Evolutionary conservation across 1,140 invertebrate genomes (phyloP), one percentile per base, ranked within the genome.

Genomic region (Archivesica marissinica): DNA sequence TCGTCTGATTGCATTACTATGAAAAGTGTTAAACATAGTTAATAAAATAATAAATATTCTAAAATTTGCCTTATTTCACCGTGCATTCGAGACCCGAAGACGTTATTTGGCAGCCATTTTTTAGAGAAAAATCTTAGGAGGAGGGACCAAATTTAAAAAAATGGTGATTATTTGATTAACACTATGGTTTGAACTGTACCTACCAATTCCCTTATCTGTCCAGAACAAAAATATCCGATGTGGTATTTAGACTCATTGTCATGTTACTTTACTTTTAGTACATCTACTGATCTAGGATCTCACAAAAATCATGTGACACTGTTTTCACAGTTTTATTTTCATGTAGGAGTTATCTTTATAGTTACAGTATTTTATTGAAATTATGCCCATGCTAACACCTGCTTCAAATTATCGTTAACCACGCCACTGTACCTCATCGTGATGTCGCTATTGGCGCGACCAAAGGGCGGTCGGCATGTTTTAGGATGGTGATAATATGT

Each of bases 91-190:
- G 74, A 76, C 0, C 11, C 30, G 4, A 17, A 47, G 44, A 79
- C 77, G 61, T 47, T 41, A 81, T 41, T n/a, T 52, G 79, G 56
- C 33, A 68, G 79, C 79, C 79, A 81, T 81, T 72, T 80, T n/a
- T 81, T 80, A 80, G 33, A 9, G 47, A 81, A 52, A 64, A 81
- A 38, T 38, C 30, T 6, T 28, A 47, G 79, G 79, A 81, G 79
- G 79, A 81, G 79, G 79, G 79, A 81, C 79, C 79, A 81, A 81
- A 72, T 80, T 47, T 4, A 41, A 44, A 30, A 77, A 47, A 52
- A 72, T 72, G 68, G 68, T 72, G 68, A 72, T 50, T 72, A 28
- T 38, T 25, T 56, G 6, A 23, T 56, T n/a, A n/a, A n/a, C n/a
- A n/a, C n/a, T n/a, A n/a, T n/a, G n/a, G n/a, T n/a, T n/a, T n/a